These are phyloP conservation scores for Saccostrea glomerata DNA, from an alignment of 1,140 invertebrate genomes.

Conservation along the genomic window DNA sequence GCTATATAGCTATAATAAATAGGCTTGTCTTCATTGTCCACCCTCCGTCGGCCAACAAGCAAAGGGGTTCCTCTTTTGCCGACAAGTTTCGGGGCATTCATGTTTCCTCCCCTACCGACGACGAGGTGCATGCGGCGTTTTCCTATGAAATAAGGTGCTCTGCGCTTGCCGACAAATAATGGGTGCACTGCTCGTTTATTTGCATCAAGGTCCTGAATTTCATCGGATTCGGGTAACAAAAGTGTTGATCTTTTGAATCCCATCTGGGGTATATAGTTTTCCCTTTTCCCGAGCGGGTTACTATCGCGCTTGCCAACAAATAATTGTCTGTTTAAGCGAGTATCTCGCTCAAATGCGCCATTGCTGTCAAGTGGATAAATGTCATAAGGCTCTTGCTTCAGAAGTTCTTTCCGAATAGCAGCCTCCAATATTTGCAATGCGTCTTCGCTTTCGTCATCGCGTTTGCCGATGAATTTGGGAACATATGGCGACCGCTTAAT, in stretches of 20 bases:
- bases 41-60: conserved; percentile 43
- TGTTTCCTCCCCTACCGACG: conserved; percentile 43
- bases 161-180: conserved; percentile 48
- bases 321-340: conserved; percentile 28
- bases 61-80: conserved; percentile 41
- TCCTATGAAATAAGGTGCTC: conserved; percentile 47
- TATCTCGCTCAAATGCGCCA: conserved; percentile 2
- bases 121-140: conserved; percentile 45
- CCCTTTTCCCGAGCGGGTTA: conserved; percentile 6
- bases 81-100: conserved; percentile 44
- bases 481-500: conserved; percentile 18
- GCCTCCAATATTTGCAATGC: conserved; percentile 11
- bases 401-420: conserved; percentile 7
- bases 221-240: background rate
- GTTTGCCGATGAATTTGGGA: conserved; percentile 28
- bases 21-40: background rate
- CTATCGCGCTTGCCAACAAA: conserved; percentile 35
- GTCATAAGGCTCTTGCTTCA: conserved; percentile 23
- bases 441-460: conserved; percentile 18
- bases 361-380: background rate
- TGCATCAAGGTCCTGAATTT: background rate
- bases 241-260: conserved; percentile 13
- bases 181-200: background rate
- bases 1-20: conserved; percentile 33
- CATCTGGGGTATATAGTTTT: background rate